Evolutionary conservation across 2,113 vertebrate species (phyloP).

Genomic region (Nibea albiflora): DNA sequence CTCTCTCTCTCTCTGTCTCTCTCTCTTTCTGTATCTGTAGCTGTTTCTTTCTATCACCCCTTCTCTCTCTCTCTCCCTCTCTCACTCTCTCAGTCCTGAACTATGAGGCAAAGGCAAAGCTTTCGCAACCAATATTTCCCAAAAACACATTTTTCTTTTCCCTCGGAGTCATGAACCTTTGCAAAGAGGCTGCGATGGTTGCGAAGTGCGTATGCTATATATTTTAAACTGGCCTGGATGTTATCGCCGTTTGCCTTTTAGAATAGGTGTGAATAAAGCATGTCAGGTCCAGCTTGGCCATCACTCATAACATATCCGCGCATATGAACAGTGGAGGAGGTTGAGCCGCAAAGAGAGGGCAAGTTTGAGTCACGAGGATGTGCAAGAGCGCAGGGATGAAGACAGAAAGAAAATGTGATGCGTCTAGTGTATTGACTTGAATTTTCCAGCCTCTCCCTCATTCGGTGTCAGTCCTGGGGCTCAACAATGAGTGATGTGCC

Average conservation of each 20-base stretch:
- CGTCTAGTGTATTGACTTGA: conserved; percentile 37
- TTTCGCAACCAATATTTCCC: conserved; percentile 31
- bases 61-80: conserved; percentile 8
- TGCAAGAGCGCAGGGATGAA: conserved; percentile 9
- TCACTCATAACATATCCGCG: conserved; percentile 30
- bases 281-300: conserved; percentile 22
- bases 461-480: conserved; percentile 31
- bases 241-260: conserved; percentile 47
- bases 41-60: conserved; percentile 2
- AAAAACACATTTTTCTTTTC: conserved; percentile 17
- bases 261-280: conserved; percentile 36
- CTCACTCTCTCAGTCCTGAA: conserved; percentile 13
- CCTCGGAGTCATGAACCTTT: conserved; percentile 16
- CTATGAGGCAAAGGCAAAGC: conserved; percentile 11
- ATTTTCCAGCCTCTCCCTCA: conserved; percentile 31
- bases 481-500: conserved; percentile 39
- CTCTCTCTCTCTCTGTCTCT: conserved; percentile 25
- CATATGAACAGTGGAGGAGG: conserved; percentile 21
- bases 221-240: conserved; percentile 26
- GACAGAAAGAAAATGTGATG: background rate
- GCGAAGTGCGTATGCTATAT: conserved; percentile 10
- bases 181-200: conserved; percentile 13
- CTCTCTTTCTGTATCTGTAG: conserved; percentile 2
- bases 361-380: conserved; percentile 14
- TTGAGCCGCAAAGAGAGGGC: background rate